Conservation (phyloP, 2,113 vertebrate genomes). For the Rhagologus leucostigma region DNA sequence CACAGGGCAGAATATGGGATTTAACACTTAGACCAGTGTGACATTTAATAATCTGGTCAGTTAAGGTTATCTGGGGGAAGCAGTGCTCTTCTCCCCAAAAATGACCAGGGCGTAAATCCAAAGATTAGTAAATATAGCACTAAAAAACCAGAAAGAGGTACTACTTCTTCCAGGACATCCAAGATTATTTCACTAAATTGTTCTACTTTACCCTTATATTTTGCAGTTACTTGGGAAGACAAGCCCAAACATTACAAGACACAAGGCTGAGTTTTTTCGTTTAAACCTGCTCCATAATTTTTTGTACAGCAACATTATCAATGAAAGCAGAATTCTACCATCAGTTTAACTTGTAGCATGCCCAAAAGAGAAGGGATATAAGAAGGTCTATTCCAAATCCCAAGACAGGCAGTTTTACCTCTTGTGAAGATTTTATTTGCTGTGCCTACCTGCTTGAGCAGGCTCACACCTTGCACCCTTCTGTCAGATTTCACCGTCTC, state of each 20-base stretch:
- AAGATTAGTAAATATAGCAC: neutral
- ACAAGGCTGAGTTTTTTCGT: neutral
- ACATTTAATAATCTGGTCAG: neutral
- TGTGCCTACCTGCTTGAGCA: constrained; percentile 57
- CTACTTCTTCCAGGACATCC: neutral
- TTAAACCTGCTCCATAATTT: neutral
- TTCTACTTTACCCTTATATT: neutral
- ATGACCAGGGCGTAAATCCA: neutral
- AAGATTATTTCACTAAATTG: neutral
- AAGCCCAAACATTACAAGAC: neutral
- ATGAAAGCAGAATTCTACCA: neutral
- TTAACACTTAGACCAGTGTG: neutral
- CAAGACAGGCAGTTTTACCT: neutral
- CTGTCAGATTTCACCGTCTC: neutral
- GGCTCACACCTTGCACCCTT: constrained; percentile 11
- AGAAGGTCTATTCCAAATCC: neutral
- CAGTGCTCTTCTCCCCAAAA: neutral
- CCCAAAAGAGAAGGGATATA: neutral
- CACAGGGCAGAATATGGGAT: neutral
- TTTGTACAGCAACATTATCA: neutral
- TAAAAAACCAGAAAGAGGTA: neutral
- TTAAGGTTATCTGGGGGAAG: neutral
- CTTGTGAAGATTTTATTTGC: neutral
- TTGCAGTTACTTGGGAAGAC: neutral
- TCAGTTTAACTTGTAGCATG: neutral